Evolutionary conservation across 2,888 invertebrate genomes (phyloP), one percentile per base, ranked within the genome.

Genomic region (Euzetes globulus): DNA sequence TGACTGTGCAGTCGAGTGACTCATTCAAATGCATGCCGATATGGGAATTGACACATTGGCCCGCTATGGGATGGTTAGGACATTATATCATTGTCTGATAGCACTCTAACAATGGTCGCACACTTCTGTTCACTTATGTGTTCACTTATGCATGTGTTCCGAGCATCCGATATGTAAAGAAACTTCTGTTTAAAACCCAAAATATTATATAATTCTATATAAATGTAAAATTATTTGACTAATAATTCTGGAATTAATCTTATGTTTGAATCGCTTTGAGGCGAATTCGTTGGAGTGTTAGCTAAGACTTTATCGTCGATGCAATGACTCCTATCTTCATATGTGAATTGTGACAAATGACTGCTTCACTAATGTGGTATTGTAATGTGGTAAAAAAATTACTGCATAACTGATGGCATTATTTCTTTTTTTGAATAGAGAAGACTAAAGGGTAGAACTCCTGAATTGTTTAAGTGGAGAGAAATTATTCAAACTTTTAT

Each of bases 121-220:
- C 47, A 55, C 58, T 60, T 60, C 27, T 60, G 60, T 60, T 60
- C 60, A 60, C 60, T 60, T 60, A 7, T 60, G 29, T 29, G 22
- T 15, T 17, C 29, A 11, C 4, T n/a, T n/a, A n/a, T n/a, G n/a
- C n/a, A n/a, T n/a, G n/a, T n/a, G n/a, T n/a, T n/a, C n/a, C n/a
- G n/a, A 17, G 15, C 17, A 17, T 25, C 11, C 60, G 5, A 29
- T 60, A 9, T 29, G 27, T 27, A 13, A 25, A 13, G 11, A 17
- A 27, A 60, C 60, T 29, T 29, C 60, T 29, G 60, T 60, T 33
- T 60, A 60, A 60, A 60, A 29, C 4, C 55, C 4, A 60, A 60
- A 33, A 33, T 33, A 33, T 33, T 6, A 7, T 33, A 33, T 33
- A 33, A 33, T 33, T 33, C 33, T 33, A 33, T 33, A 27, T 60